Percentiles rank a stretch among this genome's conserved stretches.
These are phyloP conservation scores for Lapara coniferarum DNA, from an alignment of 2,888 invertebrate genomes.

Conservation along the genomic window DNA sequence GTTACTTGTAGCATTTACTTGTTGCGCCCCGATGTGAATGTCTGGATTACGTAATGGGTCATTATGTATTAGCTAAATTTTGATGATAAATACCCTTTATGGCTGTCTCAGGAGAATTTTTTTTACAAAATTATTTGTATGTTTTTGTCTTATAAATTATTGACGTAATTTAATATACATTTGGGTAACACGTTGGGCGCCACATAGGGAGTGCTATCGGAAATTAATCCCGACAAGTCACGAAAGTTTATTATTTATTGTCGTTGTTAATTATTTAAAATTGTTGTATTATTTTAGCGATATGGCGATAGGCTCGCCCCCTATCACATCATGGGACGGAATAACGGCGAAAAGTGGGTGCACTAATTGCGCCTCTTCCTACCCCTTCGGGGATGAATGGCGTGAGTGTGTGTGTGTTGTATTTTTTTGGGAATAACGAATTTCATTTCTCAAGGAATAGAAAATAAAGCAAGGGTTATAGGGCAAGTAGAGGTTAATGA, in stretches of 20 bases:
- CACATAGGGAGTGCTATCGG: conserved; percentile 29
- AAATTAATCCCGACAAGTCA: not conserved
- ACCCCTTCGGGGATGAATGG: no score
- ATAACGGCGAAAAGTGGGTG: no score
- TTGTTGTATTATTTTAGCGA: no score
- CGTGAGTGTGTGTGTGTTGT: no score
- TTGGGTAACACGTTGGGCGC: conserved; percentile 41
- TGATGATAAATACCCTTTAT: conserved; percentile 2
- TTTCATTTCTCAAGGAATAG: no score
- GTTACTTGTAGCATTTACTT: conserved; percentile 70
- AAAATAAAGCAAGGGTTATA: no score
- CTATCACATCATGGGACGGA: no score
- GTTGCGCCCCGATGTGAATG: conserved; percentile 65
- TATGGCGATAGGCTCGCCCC: no score
- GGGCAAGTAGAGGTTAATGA: no score
- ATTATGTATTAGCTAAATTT: conserved; percentile 39
- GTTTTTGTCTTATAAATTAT: not conserved
- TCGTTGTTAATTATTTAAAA: no score
- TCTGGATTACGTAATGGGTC: conserved; percentile 69
- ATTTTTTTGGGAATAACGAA: no score
- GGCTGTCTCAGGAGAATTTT: not conserved
- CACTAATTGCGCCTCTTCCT: no score
- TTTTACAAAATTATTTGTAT: not conserved
- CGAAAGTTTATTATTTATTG: not conserved
- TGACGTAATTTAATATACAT: conserved; percentile 1